Evolutionary conservation across 2,888 invertebrate genomes (phyloP).

Genomic region (Netelia virgata): DNA sequence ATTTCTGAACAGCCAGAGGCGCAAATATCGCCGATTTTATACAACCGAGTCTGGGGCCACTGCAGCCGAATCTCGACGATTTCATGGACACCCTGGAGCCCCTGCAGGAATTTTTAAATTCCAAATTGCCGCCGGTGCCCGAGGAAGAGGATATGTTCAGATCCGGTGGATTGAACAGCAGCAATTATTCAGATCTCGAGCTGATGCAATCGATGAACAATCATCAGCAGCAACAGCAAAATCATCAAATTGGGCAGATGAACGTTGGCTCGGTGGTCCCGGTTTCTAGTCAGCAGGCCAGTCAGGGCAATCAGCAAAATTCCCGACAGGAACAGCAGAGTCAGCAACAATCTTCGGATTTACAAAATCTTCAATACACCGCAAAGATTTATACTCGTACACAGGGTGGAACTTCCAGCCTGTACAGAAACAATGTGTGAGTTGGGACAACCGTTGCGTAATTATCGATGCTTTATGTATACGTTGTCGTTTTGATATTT

Average conservation of each 20-base stretch:
- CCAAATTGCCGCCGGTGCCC: slow-evolving; percentile 87
- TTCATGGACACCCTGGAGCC: slow-evolving; percentile 97
- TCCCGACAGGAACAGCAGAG: slow-evolving; percentile 58
- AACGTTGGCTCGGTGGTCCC: slow-evolving; percentile 47
- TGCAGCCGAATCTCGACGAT: slow-evolving; percentile 98
- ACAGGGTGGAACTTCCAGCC: slow-evolving; percentile 74
- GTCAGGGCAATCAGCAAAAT: slow-evolving; percentile 51
- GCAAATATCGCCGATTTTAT: slow-evolving; percentile 98
- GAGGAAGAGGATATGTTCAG: slow-evolving; percentile 86
- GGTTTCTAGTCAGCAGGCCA: slow-evolving; percentile 63
- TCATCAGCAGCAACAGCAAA: slow-evolving; percentile 57
- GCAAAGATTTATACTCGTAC: slow-evolving; percentile 82
- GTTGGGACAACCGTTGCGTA: slow-evolving; percentile 58
- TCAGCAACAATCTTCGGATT: slow-evolving; percentile 72
- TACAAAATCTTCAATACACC: slow-evolving; percentile 83
- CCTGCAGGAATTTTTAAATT: slow-evolving; percentile 88
- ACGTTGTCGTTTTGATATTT: too few species aligned
- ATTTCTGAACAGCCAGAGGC: slow-evolving; percentile 88
- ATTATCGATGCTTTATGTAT: too few species aligned
- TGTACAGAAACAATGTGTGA: slow-evolving; percentile 81
- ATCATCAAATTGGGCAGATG: slow-evolving; percentile 66
- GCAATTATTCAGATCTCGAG: slow-evolving; percentile 81
- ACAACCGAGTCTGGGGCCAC: slow-evolving; percentile 98
- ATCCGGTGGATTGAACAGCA: slow-evolving; percentile 75
- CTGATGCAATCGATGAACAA: slow-evolving; percentile 81